Evolutionary conservation across 2,113 vertebrate species (phyloP).

Genomic region (Bothrops jararaca): DNA sequence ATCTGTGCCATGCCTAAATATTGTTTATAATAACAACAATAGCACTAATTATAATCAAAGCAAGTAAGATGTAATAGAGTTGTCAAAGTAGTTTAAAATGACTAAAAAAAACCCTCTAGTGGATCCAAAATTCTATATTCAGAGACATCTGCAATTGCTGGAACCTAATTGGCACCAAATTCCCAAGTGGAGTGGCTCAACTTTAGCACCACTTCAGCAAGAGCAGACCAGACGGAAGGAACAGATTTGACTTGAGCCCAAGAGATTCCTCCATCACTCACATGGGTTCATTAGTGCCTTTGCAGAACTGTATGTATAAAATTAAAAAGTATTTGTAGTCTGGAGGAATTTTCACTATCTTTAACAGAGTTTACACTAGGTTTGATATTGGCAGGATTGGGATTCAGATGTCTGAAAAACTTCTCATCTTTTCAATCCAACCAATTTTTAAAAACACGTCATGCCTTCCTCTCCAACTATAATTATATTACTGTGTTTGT

Average conservation of each 20-base stretch:
- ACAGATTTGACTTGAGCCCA: background rate
- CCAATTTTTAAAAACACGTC: background rate
- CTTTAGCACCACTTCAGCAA: background rate
- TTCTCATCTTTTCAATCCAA: background rate
- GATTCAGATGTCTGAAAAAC: background rate
- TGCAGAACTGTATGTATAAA: background rate
- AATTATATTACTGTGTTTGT: background rate
- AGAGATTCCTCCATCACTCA: background rate
- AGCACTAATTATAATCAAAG: background rate
- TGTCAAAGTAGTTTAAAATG: background rate
- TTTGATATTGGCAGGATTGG: background rate
- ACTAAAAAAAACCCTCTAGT: background rate
- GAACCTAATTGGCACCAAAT: background rate
- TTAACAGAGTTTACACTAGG: background rate
- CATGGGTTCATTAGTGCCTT: background rate
- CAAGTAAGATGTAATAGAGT: background rate
- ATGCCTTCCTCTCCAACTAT: background rate
- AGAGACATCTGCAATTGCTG: background rate
- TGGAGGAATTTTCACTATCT: background rate
- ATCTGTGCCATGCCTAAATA: too few species aligned
- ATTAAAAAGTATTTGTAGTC: background rate
- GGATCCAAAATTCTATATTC: background rate
- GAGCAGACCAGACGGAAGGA: background rate
- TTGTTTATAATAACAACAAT: background rate
- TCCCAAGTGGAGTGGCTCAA: background rate